These are phyloP conservation scores for Oryctes rhinoceros DNA, from an alignment of 1,140 invertebrate genomes.

Conservation along the genomic window DNA sequence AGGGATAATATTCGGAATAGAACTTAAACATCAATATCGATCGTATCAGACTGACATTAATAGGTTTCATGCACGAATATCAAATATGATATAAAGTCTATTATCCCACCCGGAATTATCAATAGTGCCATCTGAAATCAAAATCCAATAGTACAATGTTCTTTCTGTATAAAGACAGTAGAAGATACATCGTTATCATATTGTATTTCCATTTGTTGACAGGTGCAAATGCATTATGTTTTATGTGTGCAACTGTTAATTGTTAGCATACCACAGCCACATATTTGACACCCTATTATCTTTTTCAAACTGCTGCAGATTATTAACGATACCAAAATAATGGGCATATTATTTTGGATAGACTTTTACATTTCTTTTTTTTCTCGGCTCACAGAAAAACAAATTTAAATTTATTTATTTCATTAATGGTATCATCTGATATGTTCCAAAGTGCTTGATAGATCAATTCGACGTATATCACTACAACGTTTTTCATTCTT, in stretches of 20 bases:
- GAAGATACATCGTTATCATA: background rate
- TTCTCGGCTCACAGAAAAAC: too few relatives aligned
- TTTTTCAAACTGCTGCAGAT: background rate
- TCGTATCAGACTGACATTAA: constrained; percentile 11
- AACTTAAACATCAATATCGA: constrained; percentile 11
- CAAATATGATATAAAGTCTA: constrained; percentile 9
- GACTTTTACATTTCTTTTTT: too few relatives aligned
- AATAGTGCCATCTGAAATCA: constrained; percentile 13
- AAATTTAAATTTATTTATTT: too few relatives aligned
- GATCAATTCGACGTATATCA: too few relatives aligned
- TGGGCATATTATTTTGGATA: too few relatives aligned
- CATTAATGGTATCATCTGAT: too few relatives aligned
- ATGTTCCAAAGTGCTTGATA: too few relatives aligned
- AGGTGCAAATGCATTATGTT: constrained; percentile 1
- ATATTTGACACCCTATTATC: background rate
- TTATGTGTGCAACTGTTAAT: background rate
- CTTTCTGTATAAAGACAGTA: background rate
- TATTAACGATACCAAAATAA: too few relatives aligned
- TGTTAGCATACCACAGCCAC: background rate
- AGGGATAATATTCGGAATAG: background rate
- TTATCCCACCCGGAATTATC: background rate
- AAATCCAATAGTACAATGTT: background rate
- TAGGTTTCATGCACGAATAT: background rate
- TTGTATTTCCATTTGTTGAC: background rate
- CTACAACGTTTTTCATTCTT: too few relatives aligned